phyloP scores from a whole-genome alignment of 2,888 invertebrate genomes.

The Drosophila neotestacea region DNA sequence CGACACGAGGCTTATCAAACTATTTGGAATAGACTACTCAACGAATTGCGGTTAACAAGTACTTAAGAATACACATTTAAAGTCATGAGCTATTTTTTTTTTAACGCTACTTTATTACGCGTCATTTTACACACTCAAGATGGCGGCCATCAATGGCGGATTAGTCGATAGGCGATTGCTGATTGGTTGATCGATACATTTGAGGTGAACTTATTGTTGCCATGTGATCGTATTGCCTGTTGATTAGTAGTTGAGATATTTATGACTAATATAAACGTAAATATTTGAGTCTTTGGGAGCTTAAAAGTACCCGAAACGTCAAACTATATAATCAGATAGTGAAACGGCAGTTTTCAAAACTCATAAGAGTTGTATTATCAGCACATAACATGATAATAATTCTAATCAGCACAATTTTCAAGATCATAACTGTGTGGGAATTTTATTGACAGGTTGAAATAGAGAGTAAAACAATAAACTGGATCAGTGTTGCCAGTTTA shows the following conservation, averaged over 20 bases:
- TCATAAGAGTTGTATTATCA: slow-evolving; percentile 17
- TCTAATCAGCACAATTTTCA: slow-evolving; percentile 1
- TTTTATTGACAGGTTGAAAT: slow-evolving; percentile 37
- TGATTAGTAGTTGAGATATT: slow-evolving; percentile 45
- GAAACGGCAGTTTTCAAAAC: slow-evolving; percentile 8
- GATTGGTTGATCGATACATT: slow-evolving; percentile 34
- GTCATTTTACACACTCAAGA: slow-evolving; percentile 8
- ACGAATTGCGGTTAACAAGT: background rate
- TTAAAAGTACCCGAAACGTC: slow-evolving; percentile 25
- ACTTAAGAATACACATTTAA: background rate
- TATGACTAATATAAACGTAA: slow-evolving; percentile 25
- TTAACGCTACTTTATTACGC: slow-evolving; percentile 9
- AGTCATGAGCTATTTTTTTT: background rate
- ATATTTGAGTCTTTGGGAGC: background rate
- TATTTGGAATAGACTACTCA: background rate
- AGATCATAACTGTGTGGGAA: slow-evolving; percentile 11
- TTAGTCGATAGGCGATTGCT: slow-evolving; percentile 20
- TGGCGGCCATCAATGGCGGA: slow-evolving; percentile 43
- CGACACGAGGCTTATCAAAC: slow-evolving; percentile 14
- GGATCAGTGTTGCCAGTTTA: too few relatives aligned
- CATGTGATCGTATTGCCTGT: slow-evolving; percentile 38
- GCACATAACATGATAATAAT: slow-evolving; percentile 13
- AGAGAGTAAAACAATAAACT: background rate
- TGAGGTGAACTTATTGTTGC: slow-evolving; percentile 17
- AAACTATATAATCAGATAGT: background rate